phyloP scores from a whole-genome alignment of 2,113 vertebrate genomes.

The Phasianus colchicus region DNA sequence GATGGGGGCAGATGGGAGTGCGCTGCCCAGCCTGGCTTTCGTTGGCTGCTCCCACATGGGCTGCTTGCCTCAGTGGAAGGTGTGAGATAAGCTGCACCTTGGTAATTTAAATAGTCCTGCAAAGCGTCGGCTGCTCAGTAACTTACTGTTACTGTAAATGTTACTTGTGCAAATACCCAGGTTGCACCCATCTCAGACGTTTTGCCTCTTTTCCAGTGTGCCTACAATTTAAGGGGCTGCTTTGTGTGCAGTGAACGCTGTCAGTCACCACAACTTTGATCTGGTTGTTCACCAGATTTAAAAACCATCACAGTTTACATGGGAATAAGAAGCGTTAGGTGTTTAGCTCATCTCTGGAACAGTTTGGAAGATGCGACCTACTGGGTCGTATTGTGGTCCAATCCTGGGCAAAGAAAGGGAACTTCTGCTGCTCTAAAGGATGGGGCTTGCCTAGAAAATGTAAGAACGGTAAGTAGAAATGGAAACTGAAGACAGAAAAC shows the following conservation, averaged over 20 bases:
- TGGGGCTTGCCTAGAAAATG: neutral
- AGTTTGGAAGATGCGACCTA: neutral
- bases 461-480: neutral
- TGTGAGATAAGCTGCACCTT: neutral
- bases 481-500: neutral
- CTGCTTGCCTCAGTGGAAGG: neutral
- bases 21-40: rapidly evolving
- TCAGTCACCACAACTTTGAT: neutral
- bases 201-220: neutral
- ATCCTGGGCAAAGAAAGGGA: neutral
- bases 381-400: neutral
- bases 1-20: neutral
- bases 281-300: neutral
- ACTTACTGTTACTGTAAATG: neutral
- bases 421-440: neutral
- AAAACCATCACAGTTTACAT: neutral
- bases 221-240: neutral
- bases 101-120: neutral
- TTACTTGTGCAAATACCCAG: neutral
- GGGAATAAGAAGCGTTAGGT: neutral
- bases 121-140: neutral
- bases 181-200: neutral
- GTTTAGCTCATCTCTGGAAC: neutral
- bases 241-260: neutral
- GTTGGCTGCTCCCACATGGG: neutral